These are phyloP conservation scores for Desmophyllum pertusum DNA, from an alignment of 92 coral and sea anemone species.

Conservation along the genomic window DNA sequence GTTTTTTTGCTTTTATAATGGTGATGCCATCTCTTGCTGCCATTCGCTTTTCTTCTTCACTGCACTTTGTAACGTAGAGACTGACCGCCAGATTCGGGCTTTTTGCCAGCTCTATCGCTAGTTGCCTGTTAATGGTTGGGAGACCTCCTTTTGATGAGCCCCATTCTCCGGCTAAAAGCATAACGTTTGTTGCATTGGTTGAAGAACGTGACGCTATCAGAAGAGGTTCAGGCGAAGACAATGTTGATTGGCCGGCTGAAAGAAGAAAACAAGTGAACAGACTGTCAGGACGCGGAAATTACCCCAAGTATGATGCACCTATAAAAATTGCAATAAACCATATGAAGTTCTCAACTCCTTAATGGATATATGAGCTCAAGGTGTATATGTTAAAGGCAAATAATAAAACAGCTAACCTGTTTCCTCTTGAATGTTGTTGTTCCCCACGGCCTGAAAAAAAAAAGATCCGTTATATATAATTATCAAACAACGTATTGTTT, in stretches of 20 bases:
- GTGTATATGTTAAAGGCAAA: not conserved
- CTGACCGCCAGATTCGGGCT: not conserved
- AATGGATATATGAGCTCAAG: not conserved
- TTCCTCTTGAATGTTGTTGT: conserved; percentile 15
- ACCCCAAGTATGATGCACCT: not conserved
- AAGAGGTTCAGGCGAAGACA: not conserved
- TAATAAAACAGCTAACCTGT: not conserved
- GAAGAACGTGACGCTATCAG: not conserved
- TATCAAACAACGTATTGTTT: not conserved
- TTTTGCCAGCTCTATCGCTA: conserved; percentile 35
- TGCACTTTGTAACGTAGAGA: conserved; percentile 12
- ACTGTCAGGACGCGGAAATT: not conserved
- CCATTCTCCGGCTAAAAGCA: conserved; percentile 32
- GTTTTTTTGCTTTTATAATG: conserved; percentile 21
- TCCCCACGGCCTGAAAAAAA: conserved; percentile 4
- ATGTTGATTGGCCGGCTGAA: not conserved
- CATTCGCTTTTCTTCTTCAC: conserved; percentile 24
- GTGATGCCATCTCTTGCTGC: conserved; percentile 13
- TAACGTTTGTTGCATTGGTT: not conserved
- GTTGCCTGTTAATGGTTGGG: conserved; percentile 27
- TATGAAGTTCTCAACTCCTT: not conserved
- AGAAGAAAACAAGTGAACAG: not conserved
- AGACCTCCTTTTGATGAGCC: conserved; percentile 40
- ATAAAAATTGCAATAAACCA: not conserved
- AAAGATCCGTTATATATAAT: not conserved